Percentiles rank a stretch among this genome's conserved stretches.
Evolutionary conservation across 2,888 invertebrate genomes (phyloP).

Genomic region (Phyto melanocephala): DNA sequence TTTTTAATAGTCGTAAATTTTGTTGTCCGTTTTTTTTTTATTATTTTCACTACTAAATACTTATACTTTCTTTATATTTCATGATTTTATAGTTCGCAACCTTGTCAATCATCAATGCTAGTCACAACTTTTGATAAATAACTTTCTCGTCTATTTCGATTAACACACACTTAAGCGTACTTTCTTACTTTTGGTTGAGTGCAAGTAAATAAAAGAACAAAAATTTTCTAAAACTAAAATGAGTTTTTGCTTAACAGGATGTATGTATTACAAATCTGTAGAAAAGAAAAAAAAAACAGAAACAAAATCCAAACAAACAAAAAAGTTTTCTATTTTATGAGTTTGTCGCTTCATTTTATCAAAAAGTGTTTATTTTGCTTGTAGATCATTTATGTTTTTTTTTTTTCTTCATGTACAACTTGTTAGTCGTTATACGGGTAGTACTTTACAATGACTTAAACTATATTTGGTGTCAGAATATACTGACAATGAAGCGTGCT

Average conservation of each 20-base stretch:
- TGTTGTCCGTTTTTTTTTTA: background rate
- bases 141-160: constrained; percentile 49
- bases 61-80: no score
- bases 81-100: constrained; percentile 49
- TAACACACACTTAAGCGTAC: background rate
- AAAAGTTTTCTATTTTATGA: constrained; percentile 17
- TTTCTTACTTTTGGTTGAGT: background rate
- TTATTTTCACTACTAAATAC: background rate
- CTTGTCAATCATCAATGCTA: constrained; percentile 59
- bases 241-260: background rate
- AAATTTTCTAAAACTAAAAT: background rate
- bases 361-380: background rate
- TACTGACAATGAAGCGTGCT: background rate
- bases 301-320: background rate
- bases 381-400: no score
- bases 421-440: background rate
- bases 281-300: no score
- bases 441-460: background rate
- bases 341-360: constrained; percentile 24
- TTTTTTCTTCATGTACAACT: background rate
- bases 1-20: background rate
- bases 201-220: background rate
- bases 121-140: constrained; percentile 61
- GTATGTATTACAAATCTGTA: background rate
- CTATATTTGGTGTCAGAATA: constrained; percentile 5